Evolutionary conservation across 2,888 invertebrate genomes (phyloP), one percentile per base, ranked within the genome.

Genomic region (Eutolmus rufibarbis): DNA sequence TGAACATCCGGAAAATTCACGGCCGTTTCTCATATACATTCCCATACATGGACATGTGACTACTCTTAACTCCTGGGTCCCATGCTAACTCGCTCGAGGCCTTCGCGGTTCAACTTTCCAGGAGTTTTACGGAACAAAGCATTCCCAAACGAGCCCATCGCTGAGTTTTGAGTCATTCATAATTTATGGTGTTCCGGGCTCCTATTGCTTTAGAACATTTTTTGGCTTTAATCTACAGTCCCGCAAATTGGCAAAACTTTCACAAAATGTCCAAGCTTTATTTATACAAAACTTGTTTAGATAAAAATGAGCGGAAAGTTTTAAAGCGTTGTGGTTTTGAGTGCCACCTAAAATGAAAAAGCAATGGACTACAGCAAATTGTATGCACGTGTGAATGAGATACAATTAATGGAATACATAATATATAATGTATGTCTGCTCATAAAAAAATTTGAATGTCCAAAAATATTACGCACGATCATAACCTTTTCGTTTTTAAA

Each of bases 1-100:
- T 82, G 82, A 57, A 82, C 82, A 82, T 82, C 82, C 82, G 66
- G 82, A 66, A 82, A 57, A 66, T 82, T 82, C 82, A 82, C 66
- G 57, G 51, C 56, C 79, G 28, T 57, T 82, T 12, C 57, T 66
- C 66, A 66, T 57, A 57, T 16, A 56, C 2, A 1, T 66, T 66
- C 82, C 34, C 57, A 82, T 82, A 37, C 66, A 57, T 57, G 82
- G 56, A 37, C 40, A 82, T 57, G 56, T 46, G 43, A 46, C 43
- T 46, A 82, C 57, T 57, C 43, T 16, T 46, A 16, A 37, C 82
- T 82, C 46, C 4, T 82, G 82, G 57, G 82, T 66, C 66, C 31
- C 57, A 66, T 34, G 51, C 40, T 76, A 66, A 76, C 28, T 66
- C 82, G 66, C 82, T 82, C 37, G 8, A 56, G 82, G 82, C 37